These are phyloP conservation scores for Himalopsyche phryganea DNA, from an alignment of 1,140 invertebrate species.

Conservation along the genomic window DNA sequence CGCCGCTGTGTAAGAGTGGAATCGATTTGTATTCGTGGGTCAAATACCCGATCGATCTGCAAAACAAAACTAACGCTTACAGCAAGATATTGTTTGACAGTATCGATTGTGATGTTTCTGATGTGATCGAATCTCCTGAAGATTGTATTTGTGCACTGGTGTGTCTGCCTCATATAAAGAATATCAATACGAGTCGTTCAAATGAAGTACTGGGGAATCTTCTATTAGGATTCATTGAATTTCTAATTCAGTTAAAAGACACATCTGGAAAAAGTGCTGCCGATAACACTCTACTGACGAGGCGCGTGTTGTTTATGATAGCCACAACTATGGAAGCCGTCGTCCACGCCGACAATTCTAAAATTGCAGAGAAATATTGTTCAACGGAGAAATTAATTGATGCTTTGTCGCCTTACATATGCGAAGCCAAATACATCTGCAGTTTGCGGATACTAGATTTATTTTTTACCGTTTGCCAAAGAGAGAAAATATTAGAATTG, in stretches of 20 bases:
- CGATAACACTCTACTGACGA: constrained; percentile 22
- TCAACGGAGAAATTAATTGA: constrained; percentile 41
- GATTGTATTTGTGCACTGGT: constrained; percentile 55
- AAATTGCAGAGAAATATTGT: constrained; percentile 48
- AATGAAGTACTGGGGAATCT: constrained; percentile 38
- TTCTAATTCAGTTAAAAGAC: constrained; percentile 10
- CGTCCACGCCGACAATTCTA: constrained; percentile 52
- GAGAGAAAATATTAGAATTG: constrained; percentile 45
- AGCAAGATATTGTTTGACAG: constrained; percentile 41
- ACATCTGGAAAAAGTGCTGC: background rate
- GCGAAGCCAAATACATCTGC: constrained; percentile 44
- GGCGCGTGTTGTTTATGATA: constrained; percentile 52
- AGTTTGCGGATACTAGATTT: constrained; percentile 52
- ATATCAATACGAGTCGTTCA: constrained; percentile 42
- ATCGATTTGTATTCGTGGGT: constrained; percentile 60
- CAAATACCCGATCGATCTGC: constrained; percentile 62
- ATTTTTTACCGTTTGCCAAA: constrained; percentile 50
- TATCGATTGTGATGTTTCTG: constrained; percentile 40
- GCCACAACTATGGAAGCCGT: constrained; percentile 55
- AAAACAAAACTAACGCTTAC: constrained; percentile 41
- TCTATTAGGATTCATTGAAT: constrained; percentile 34
- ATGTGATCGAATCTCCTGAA: constrained; percentile 43
- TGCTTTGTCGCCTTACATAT: constrained; percentile 41
- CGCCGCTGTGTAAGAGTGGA: constrained; percentile 58
- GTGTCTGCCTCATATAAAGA: constrained; percentile 60